Evolutionary conservation across 2,113 vertebrate genomes (phyloP).

Genomic region (Laticauda laticaudata): DNA sequence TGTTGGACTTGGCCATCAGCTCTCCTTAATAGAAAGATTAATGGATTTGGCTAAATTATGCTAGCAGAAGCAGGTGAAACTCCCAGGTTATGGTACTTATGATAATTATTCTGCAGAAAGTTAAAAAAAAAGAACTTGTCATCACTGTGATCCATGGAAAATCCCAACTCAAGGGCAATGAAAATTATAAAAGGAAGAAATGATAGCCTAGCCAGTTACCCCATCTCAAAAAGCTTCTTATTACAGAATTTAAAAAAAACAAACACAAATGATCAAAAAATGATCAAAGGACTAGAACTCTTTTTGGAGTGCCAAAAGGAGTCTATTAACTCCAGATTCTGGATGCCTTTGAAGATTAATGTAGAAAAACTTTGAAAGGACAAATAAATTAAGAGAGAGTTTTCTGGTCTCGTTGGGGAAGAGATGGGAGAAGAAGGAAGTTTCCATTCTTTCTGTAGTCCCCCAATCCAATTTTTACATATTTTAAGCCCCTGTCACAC

Average conservation of each 20-base stretch:
- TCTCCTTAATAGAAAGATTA: neutral
- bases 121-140: neutral
- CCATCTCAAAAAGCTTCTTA: neutral
- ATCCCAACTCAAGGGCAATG: neutral
- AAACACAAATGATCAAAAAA: neutral
- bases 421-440: neutral
- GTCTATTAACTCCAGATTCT: neutral
- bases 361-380: neutral
- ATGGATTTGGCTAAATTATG: neutral
- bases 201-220: neutral
- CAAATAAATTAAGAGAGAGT: neutral
- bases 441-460: neutral
- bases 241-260: neutral
- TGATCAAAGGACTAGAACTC: neutral
- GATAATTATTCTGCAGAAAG: neutral
- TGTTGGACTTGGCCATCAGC: neutral
- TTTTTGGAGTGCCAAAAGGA: neutral
- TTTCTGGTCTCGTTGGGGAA: neutral
- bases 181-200: neutral
- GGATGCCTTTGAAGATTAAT: neutral
- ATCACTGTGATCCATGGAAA: neutral
- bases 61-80: neutral
- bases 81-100: neutral
- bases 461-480: neutral
- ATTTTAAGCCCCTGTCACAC: neutral